Evolutionary conservation across 2,888 invertebrate genomes (phyloP).

Genomic region (Caenorhabditis panamensis): DNA sequence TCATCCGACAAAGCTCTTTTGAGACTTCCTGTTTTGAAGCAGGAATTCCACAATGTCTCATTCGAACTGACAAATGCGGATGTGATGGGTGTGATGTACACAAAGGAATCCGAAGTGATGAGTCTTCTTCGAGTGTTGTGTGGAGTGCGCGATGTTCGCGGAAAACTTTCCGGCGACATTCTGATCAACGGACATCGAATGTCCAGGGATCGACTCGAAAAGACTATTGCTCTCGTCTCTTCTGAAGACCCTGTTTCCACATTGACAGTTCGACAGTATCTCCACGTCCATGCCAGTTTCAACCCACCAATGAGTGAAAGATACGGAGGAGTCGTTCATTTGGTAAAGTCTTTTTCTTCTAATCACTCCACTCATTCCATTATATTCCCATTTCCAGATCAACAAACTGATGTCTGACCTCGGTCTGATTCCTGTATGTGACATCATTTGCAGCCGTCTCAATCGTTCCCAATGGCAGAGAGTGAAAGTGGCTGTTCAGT

Average conservation of each 20-base stretch:
- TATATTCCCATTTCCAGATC: constrained; percentile 85
- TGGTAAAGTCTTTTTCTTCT: constrained; percentile 23
- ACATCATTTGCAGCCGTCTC: constrained; percentile 90
- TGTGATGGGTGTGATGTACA: constrained; percentile 92
- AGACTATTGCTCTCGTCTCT: constrained; percentile 87
- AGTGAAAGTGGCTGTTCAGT: constrained; percentile 91
- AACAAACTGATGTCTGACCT: constrained; percentile 92
- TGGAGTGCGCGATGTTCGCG: constrained; percentile 85
- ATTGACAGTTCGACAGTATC: constrained; percentile 92
- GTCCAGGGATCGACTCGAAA: constrained; percentile 85
- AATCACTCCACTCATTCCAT: neutral
- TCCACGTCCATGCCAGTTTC: constrained; percentile 81
- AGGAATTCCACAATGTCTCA: constrained; percentile 87
- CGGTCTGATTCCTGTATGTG: constrained; percentile 91
- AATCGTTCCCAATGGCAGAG: constrained; percentile 92
- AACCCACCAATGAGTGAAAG: constrained; percentile 64
- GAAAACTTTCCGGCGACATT: constrained; percentile 87
- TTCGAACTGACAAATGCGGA: constrained; percentile 94
- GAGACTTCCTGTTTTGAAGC: constrained; percentile 82
- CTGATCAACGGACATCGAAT: constrained; percentile 91
- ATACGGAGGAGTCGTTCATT: constrained; percentile 75
- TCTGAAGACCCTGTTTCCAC: constrained; percentile 89
- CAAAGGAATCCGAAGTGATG: constrained; percentile 89
- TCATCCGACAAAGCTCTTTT: constrained; percentile 82
- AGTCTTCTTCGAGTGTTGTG: constrained; percentile 90